These are phyloP conservation scores for Pelodiscus sinensis DNA, from an alignment of 2,113 vertebrate species.

Conservation along the genomic window DNA sequence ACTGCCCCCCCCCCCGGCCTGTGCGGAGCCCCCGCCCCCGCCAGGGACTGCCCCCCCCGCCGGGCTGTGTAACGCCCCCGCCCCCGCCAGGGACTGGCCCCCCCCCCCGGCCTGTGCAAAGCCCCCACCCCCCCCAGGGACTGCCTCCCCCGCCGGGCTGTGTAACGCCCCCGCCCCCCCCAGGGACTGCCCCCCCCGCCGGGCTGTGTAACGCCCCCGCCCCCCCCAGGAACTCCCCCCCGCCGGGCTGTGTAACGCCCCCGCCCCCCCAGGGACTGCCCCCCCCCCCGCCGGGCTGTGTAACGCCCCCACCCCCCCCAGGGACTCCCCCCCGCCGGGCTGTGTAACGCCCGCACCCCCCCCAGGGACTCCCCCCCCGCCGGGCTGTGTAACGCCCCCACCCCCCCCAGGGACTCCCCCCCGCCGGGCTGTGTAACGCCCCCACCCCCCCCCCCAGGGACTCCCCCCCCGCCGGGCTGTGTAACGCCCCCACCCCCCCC, in stretches of 20 bases:
- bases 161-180: too few species aligned
- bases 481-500: background rate
- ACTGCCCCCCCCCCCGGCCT: background rate
- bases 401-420: background rate
- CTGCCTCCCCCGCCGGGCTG: background rate
- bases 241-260: background rate
- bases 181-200: too few species aligned
- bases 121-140: background rate
- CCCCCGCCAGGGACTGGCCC: too few species aligned
- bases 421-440: background rate
- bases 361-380: too few species aligned
- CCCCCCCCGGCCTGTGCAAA: background rate
- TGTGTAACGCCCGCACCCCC: too few species aligned
- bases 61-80: background rate
- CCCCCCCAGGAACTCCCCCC: background rate
- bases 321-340: background rate
- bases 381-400: background rate
- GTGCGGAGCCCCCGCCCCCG: background rate
- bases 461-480: background rate
- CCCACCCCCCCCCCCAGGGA: too few species aligned
- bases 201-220: background rate
- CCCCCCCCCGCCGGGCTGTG: background rate
- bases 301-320: background rate
- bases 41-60: background rate
- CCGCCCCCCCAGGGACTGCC: too few species aligned